Percentiles rank a stretch among this genome's conserved stretches.
phyloP scores from a whole-genome alignment of 2,888 invertebrate species.

The Celastrina argiolus region DNA sequence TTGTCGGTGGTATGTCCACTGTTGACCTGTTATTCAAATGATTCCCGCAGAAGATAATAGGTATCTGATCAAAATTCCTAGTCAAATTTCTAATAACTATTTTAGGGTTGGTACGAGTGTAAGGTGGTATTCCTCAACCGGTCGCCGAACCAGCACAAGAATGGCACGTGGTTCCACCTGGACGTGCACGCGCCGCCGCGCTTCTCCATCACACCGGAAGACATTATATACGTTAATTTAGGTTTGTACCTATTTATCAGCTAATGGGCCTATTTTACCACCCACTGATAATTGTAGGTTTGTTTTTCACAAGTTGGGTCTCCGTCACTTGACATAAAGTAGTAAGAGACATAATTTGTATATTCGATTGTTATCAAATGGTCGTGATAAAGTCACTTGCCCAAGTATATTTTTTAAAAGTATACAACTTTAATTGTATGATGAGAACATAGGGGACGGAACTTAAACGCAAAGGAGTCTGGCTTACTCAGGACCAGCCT shows the following conservation, averaged over 20 bases:
- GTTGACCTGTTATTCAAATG: too few species aligned
- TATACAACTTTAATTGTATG: too few species aligned
- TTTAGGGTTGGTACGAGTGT: conserved; percentile 95
- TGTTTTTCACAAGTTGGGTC: not conserved
- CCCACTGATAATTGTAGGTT: not conserved
- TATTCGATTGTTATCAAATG: too few species aligned
- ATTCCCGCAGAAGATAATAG: not conserved
- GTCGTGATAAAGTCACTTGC: not conserved
- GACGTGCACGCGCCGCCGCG: conserved; percentile 98
- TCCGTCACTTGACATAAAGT: too few species aligned
- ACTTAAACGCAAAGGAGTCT: too few species aligned
- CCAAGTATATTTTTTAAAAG: too few species aligned
- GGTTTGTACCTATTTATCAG: conserved; percentile 50
- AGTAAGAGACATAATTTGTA: too few species aligned
- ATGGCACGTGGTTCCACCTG: conserved; percentile 98
- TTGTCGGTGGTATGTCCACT: too few species aligned
- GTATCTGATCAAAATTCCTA: too few species aligned
- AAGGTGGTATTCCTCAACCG: conserved; percentile 97
- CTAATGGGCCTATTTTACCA: not conserved
- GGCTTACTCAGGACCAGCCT: too few species aligned
- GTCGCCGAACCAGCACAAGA: conserved; percentile 93
- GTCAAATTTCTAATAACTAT: not conserved
- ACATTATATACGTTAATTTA: conserved; percentile 97
- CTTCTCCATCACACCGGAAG: conserved; percentile 96
- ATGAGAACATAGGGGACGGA: too few species aligned